phyloP scores from a whole-genome alignment of 2,113 vertebrate species.

The Ascaphus truei region DNA sequence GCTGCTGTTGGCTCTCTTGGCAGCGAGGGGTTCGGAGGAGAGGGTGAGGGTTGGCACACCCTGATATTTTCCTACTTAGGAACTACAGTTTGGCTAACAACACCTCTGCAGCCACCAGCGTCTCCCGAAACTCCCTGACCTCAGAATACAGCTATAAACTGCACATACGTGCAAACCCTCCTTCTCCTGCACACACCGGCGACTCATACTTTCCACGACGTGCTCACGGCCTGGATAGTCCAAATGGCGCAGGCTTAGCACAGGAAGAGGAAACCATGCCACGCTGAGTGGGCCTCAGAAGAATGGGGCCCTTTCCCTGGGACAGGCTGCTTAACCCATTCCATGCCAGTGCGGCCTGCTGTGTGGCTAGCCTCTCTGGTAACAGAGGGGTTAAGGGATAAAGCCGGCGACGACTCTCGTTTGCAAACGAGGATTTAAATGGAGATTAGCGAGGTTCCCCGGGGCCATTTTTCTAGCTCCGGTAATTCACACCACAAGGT shows the following conservation, averaged over 20 bases:
- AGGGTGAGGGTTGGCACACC: not conserved
- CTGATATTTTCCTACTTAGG: not conserved
- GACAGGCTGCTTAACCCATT: not conserved
- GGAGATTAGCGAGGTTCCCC: no score
- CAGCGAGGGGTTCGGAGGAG: not conserved
- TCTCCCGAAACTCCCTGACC: not conserved
- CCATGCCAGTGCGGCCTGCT: not conserved
- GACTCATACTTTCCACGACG: conserved; percentile 14
- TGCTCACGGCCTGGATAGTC: not conserved
- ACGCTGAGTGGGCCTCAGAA: not conserved
- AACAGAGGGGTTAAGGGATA: no score
- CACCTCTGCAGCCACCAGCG: not conserved
- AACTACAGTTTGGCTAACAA: not conserved
- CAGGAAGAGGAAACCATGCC: not conserved
- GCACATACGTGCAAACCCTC: conserved; percentile 17
- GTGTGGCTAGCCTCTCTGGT: no score
- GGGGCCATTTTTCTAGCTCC: no score
- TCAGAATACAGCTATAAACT: not conserved
- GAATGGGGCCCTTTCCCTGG: not conserved
- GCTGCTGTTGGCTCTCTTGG: not conserved
- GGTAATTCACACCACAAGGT: no score
- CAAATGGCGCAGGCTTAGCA: not conserved
- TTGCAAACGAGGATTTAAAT: no score
- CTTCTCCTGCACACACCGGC: not conserved
- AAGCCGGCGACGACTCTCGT: no score